phyloP scores from a whole-genome alignment of 2,797 vertebrate species.

The Xenops minutus region DNA sequence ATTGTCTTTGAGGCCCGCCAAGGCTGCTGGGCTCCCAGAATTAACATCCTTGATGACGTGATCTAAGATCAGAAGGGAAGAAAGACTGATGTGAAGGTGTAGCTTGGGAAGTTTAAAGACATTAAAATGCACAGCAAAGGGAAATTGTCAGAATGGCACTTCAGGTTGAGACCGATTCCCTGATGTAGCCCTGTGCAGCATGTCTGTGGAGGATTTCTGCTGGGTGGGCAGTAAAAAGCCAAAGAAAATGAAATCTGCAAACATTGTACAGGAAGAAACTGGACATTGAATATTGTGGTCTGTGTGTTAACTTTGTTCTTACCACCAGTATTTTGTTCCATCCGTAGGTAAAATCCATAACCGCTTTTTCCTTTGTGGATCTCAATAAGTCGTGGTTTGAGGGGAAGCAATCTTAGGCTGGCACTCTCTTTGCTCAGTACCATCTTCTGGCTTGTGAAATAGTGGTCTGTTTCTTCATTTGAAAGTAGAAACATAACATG shows the following conservation, averaged over 20 bases:
- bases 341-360: conserved; percentile 88
- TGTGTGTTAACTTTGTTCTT: neutral
- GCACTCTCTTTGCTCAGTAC: conserved; percentile 74
- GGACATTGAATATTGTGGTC: accelerated
- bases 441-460: conserved; percentile 73
- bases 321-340: conserved; percentile 70
- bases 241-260: neutral
- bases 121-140: neutral
- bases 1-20: conserved; percentile 79
- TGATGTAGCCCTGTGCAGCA: neutral
- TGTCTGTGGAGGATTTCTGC: neutral
- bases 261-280: neutral
- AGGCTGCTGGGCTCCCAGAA: conserved; percentile 82
- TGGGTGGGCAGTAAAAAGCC: neutral
- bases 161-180: neutral
- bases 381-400: conserved; percentile 78
- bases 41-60: conserved; percentile 87
- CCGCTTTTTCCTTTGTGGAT: conserved; percentile 80
- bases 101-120: neutral
- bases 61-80: conserved; percentile 68
- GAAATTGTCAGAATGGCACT: neutral
- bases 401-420: conserved; percentile 79
- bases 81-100: neutral
- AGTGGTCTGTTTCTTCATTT: conserved; percentile 80
- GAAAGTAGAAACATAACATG: conserved; percentile 83